A percentile compares a stretch with the other conserved stretches of the same genome.
Evolutionary conservation across 2,113 vertebrate species (phyloP).

Genomic region (Ivindomyrus marchei): DNA sequence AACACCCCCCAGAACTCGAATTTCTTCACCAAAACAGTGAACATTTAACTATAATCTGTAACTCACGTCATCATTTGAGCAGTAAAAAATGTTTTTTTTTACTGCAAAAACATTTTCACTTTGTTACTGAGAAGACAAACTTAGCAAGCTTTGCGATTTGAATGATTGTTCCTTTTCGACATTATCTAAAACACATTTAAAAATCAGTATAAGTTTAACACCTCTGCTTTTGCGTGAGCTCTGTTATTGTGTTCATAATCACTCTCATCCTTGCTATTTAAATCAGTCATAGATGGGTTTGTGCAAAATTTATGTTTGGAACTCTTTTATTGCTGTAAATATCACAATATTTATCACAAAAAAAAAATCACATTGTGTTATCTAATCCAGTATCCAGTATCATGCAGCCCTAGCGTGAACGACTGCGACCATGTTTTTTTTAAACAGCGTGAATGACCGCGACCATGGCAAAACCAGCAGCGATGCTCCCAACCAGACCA

Average conservation of each 20-base stretch:
- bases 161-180: neutral
- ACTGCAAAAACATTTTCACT: neutral
- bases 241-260: neutral
- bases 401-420: neutral
- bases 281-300: neutral
- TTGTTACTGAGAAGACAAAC: neutral
- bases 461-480: no score
- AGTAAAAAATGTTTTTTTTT: neutral
- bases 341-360: neutral
- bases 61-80: neutral
- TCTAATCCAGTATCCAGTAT: neutral
- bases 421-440: neutral
- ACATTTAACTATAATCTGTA: neutral
- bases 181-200: neutral
- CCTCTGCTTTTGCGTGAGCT: neutral
- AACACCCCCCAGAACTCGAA: neutral
- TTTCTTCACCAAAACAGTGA: neutral
- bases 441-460: neutral
- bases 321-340: neutral
- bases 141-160: neutral
- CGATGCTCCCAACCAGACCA: neutral
- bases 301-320: neutral
- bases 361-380: neutral
- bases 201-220: neutral
- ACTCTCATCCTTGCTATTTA: neutral